These are phyloP conservation scores for Drosophila lacicola DNA, from an alignment of 2,888 invertebrate genomes.

Conservation along the genomic window DNA sequence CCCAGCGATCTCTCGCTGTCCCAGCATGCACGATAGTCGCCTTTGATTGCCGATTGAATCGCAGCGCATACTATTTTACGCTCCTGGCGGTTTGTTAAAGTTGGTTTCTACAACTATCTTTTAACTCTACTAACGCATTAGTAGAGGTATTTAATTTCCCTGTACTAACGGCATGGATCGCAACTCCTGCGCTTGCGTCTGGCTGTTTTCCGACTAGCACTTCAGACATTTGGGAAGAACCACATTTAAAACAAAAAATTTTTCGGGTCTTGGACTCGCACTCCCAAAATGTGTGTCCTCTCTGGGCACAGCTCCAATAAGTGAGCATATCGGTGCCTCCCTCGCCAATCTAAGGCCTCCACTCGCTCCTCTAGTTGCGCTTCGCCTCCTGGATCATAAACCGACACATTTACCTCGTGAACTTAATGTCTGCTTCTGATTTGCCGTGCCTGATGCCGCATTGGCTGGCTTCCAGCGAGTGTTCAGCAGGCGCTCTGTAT, in stretches of 20 bases:
- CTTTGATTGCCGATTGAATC: too few species aligned
- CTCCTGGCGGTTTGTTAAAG: neutral
- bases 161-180: neutral
- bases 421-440: too few species aligned
- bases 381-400: too few species aligned
- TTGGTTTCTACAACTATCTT: neutral
- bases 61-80: neutral
- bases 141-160: neutral
- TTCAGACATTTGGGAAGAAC: neutral
- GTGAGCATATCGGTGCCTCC: neutral
- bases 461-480: too few species aligned
- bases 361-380: neutral
- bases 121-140: neutral
- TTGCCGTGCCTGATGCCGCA: too few species aligned
- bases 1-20: too few species aligned
- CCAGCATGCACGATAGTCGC: too few species aligned
- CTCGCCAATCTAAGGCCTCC: neutral
- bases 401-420: too few species aligned
- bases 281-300: too few species aligned
- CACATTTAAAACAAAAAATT: neutral
- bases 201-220: neutral
- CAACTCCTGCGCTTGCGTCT: neutral
- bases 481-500: neutral
- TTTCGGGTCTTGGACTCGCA: too few species aligned
- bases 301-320: neutral